Evolutionary conservation across 1,140 invertebrate species (phyloP).

Genomic region (Neodiprion lecontei): DNA sequence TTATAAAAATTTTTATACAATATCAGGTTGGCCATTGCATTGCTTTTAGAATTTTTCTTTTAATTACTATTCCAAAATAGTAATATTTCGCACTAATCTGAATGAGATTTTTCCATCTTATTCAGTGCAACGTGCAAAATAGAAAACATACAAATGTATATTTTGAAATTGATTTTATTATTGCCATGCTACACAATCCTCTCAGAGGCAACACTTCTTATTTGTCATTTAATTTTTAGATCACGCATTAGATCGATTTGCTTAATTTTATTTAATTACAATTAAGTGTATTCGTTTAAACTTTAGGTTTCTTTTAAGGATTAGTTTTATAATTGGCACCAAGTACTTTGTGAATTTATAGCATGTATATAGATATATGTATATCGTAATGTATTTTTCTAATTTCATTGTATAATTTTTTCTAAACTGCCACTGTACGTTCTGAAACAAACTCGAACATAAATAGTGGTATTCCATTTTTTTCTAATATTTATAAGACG

Average conservation of each 20-base stretch:
- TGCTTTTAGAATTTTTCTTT: neutral
- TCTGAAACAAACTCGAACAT: neutral
- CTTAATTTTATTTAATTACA: constrained; percentile 9
- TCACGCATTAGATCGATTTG: constrained; percentile 31
- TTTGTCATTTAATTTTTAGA: constrained; percentile 30
- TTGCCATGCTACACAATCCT: constrained; percentile 52
- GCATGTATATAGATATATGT: neutral
- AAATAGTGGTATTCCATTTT: neutral
- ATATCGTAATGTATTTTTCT: constrained; percentile 10
- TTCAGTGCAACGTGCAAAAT: neutral
- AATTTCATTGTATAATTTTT: neutral
- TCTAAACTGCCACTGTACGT: neutral
- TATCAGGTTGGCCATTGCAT: neutral
- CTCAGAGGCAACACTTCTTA: constrained; percentile 42
- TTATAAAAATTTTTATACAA: neutral
- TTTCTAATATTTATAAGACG: neutral
- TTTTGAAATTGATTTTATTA: constrained; percentile 32
- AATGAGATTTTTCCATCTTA: neutral
- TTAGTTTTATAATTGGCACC: constrained; percentile 31
- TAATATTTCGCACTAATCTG: neutral
- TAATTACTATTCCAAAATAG: neutral
- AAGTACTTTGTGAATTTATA: constrained; percentile 24
- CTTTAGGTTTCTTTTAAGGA: constrained; percentile 35
- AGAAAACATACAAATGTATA: neutral
- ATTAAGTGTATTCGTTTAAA: constrained; percentile 11